Evolutionary conservation across 1,140 invertebrate genomes (phyloP), one percentile per base, ranked within the genome.

Genomic region (Paralvinella palmiformis): DNA sequence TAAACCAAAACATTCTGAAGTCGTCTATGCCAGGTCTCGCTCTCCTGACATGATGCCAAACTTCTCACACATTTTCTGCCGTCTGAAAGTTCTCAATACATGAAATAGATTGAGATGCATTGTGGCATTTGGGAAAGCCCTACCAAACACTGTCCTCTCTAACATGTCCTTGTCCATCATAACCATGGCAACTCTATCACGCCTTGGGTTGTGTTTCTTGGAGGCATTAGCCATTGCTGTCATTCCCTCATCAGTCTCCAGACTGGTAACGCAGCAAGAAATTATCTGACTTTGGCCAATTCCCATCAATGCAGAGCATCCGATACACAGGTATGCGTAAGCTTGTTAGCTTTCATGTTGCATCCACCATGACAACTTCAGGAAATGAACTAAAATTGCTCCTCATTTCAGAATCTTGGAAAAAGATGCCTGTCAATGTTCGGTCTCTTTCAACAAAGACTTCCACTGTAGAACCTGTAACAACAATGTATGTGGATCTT

Each of bases 381-480:
- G 48, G 48, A 2, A 17, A 52, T 52, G n/a, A 52, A 2, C 3
- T 15, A 52, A 52, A 52, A 15, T 52, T 52, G 48, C 10, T 52
- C n/a, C 31, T 52, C 48, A 52, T 52, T 15, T 52, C 48, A 52
- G 48, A 22, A 52, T 52, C 48, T 52, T 52, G 48, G 17, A 52
- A 52, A 7, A 52, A 52, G 48, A 52, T 52, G 48, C 48, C 48
- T 1, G 48, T 52, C 7, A 52, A 3, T 52, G 48, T 52, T 29
- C 31, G 3, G 48, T 2, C 7, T 22, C n/a, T 52, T 5, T n/a
- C 17, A 52, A 20, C n/a, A 29, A 52, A 52, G 48, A 52, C 17
- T 52, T 52, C 48, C 48, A 52, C 48, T 20, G 48, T 52, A 29
- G 48, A 52, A 22, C 48, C 48, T 52, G 48, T 52, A 52, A 52